phyloP scores from a whole-genome alignment of 2,113 vertebrate species.

The Bucco capensis region DNA sequence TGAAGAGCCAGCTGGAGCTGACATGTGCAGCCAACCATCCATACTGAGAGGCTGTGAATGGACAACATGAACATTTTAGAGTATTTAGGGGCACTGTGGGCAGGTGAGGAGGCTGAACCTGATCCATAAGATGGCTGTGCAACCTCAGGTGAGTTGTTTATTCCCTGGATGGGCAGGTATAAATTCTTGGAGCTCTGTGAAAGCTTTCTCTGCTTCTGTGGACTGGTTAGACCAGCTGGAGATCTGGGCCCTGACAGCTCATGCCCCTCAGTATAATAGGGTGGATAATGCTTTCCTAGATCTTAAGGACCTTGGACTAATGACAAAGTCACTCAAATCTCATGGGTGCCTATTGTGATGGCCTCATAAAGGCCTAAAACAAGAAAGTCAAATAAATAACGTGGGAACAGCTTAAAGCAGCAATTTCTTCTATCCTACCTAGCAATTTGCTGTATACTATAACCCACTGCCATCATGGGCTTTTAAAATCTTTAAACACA shows the following conservation, averaged over 20 bases:
- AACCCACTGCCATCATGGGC: background rate
- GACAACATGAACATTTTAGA: background rate
- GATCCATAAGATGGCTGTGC: background rate
- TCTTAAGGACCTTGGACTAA: background rate
- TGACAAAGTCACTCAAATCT: background rate
- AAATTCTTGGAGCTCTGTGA: background rate
- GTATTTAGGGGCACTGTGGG: background rate
- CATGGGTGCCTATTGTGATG: background rate
- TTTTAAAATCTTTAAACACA: slow-evolving; percentile 7
- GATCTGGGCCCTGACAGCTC: background rate
- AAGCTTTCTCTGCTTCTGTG: background rate
- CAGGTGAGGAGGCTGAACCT: background rate
- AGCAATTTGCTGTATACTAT: background rate
- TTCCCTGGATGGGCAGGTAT: background rate
- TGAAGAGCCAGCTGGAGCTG: background rate
- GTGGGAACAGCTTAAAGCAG: background rate
- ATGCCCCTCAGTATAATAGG: background rate
- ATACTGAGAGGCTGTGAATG: background rate
- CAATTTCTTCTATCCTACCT: background rate
- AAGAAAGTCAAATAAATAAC: background rate
- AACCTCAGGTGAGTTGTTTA: background rate
- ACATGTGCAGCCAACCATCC: background rate
- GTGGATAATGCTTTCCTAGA: background rate
- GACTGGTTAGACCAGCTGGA: background rate
- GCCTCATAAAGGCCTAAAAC: background rate